phyloP scores from a whole-genome alignment of 2,797 vertebrate species.

The Epinephelus coioides region DNA sequence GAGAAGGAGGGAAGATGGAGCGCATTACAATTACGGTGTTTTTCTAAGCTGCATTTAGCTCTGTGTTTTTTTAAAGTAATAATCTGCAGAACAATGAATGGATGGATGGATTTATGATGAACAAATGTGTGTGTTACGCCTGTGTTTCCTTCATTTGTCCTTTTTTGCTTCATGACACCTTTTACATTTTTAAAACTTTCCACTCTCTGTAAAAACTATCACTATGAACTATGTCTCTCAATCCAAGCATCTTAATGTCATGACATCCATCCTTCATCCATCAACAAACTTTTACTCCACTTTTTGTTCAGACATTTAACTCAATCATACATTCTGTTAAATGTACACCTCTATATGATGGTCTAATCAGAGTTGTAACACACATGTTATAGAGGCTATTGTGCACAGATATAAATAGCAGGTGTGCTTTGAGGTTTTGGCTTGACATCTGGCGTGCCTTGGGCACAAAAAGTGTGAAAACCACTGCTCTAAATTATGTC shows the following conservation, averaged over 20 bases:
- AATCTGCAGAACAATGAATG: constrained; percentile 20
- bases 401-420: too few relatives aligned
- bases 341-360: not conserved
- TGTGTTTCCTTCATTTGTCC: not conserved
- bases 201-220: not conserved
- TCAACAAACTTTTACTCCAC: not conserved
- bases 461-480: too few relatives aligned
- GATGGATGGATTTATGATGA: not conserved
- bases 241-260: not conserved
- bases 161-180: not conserved
- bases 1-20: constrained; percentile 69
- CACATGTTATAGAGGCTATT: too few relatives aligned
- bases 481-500: not conserved
- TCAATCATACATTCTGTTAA: not conserved
- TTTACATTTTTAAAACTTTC: not conserved
- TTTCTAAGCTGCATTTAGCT: constrained; percentile 30
- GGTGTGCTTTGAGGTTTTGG: too few relatives aligned
- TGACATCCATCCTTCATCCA: too few relatives aligned
- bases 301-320: not conserved
- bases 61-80: constrained; percentile 41
- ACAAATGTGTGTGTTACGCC: not conserved
- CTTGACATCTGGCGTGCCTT: too few relatives aligned
- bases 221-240: not conserved
- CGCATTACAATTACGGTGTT: constrained; percentile 42
- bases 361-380: too few relatives aligned